phyloP scores from a whole-genome alignment of 1,140 invertebrate genomes.

The Ostrea edulis region DNA sequence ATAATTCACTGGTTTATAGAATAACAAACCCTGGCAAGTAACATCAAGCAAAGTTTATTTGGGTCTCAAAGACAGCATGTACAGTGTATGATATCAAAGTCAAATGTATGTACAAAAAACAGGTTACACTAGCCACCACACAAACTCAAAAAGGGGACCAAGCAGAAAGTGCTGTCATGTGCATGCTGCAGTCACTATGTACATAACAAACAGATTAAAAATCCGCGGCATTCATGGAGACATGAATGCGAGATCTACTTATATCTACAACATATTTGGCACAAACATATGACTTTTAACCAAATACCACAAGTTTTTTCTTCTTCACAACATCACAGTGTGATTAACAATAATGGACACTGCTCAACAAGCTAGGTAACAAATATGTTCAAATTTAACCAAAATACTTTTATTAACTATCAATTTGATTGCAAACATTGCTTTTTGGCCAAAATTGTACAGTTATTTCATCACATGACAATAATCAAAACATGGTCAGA shows the following conservation, averaged over 20 bases:
- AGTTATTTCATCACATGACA: not conserved
- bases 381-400: not conserved
- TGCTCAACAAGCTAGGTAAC: conserved; percentile 1
- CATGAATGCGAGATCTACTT: conserved; percentile 24
- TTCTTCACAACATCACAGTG: conserved; percentile 16
- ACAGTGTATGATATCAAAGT: conserved; percentile 35
- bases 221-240: not conserved
- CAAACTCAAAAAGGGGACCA: not conserved
- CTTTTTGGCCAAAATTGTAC: not conserved
- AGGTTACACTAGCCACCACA: conserved; percentile 27
- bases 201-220: not conserved
- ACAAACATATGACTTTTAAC: conserved; percentile 33
- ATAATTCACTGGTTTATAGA: too few relatives aligned
- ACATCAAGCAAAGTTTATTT: conserved; percentile 35
- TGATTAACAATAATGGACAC: conserved; percentile 13
- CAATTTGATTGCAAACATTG: not conserved
- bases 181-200: not conserved
- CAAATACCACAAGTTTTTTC: not conserved
- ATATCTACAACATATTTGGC: conserved; percentile 32
- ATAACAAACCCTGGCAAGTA: not conserved
- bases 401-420: too few relatives aligned
- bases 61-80: conserved; percentile 27
- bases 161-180: conserved; percentile 12
- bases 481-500: not conserved
- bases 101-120: conserved; percentile 29